Conservation (phyloP, 2,888 invertebrate genomes). For the Acutogordius australiensis region DNA sequence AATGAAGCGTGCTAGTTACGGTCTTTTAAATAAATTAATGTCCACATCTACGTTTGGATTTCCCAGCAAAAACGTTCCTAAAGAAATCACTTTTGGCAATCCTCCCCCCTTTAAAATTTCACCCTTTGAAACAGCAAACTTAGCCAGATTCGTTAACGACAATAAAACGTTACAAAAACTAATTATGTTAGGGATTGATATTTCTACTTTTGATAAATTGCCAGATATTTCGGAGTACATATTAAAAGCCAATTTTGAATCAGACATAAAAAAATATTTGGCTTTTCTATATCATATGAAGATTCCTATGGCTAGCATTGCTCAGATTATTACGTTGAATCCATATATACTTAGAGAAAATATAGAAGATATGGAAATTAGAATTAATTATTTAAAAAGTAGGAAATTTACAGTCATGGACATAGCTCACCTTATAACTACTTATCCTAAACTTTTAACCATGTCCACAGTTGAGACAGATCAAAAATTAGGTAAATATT, state of each 20-base stretch:
- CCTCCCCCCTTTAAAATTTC: too few species aligned
- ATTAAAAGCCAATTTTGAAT: not conserved
- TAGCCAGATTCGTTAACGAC: not conserved
- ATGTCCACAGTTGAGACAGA: not conserved
- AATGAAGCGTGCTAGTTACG: too few species aligned
- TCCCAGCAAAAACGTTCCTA: too few species aligned
- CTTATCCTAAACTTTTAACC: not conserved
- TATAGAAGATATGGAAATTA: not conserved
- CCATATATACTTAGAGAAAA: not conserved
- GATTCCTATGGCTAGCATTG: not conserved
- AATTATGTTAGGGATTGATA: not conserved
- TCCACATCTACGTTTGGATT: too few species aligned
- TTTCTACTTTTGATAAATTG: not conserved
- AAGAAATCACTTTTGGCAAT: too few species aligned
- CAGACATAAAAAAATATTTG: not conserved
- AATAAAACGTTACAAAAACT: not conserved
- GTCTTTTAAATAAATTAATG: too few species aligned
- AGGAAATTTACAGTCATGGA: not conserved
- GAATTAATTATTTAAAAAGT: not conserved
- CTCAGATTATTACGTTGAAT: not conserved
- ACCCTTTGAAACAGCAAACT: not conserved
- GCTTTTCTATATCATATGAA: not conserved
- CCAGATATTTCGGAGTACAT: not conserved
- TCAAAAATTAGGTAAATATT: not conserved
- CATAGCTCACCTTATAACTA: not conserved